Conservation (phyloP, 2,888 invertebrate genomes). For the Caenorhabditis sp. region DNA sequence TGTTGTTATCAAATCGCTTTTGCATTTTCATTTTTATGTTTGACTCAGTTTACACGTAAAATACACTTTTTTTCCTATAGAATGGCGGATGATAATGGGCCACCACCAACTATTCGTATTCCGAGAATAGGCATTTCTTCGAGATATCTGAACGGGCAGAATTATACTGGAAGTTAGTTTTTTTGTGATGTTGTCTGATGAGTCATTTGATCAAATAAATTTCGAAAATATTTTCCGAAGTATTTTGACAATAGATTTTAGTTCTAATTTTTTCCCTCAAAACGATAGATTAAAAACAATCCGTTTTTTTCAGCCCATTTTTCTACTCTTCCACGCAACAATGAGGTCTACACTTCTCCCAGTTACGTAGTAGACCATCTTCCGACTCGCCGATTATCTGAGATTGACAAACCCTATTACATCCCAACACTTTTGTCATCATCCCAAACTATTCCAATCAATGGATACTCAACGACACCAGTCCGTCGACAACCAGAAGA, state of each 20-base stretch:
- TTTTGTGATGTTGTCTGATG: background rate
- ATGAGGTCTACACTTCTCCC: slow-evolving; percentile 23
- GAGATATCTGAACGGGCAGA: background rate
- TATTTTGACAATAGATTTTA: no score
- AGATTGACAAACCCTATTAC: slow-evolving; percentile 33
- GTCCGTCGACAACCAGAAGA: slow-evolving; percentile 25
- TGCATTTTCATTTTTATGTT: no score
- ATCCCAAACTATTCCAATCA: slow-evolving; percentile 1
- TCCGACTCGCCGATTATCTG: slow-evolving; percentile 25
- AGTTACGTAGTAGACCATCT: slow-evolving; percentile 36
- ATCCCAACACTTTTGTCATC: slow-evolving; percentile 14
- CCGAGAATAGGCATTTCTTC: background rate
- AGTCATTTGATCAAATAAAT: no score
- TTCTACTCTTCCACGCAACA: slow-evolving; percentile 21
- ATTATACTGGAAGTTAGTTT: background rate
- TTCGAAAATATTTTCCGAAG: no score
- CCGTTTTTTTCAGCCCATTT: background rate
- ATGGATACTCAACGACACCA: slow-evolving; percentile 25
- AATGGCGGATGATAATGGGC: no score
- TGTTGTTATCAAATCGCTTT: no score
- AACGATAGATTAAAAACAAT: no score
- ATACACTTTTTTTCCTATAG: no score
- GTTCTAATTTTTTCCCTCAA: no score
- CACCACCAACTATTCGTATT: background rate
- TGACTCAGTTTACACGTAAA: no score